Base-by-base conservation (phyloP, 2,888 invertebrate species). In the Crocallis elinguaria region DNA sequence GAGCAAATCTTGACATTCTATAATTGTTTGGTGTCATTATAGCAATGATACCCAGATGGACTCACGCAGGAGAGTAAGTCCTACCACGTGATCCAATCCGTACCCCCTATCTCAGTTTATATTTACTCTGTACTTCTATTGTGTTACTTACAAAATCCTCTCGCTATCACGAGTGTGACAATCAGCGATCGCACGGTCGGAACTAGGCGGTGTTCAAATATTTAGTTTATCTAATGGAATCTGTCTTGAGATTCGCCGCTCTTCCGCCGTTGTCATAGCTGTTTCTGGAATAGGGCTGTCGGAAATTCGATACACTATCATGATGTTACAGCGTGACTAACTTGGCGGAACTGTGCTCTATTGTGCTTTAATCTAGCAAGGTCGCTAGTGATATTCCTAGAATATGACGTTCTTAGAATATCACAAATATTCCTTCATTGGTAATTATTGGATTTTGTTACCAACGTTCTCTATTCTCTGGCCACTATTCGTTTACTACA, bases 161-260 rank as follows among this genome's bases (percentile, higher is more conserved):
- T 12, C 16, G 12, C 14, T n/a, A 17, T 14, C 17, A 30, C n/a
- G n/a, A 42, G 41, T 29, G 41, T 29, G 29, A 46, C 41, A 46
- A 45, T 45, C 48, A 27, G 30, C 30, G 37, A 41, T 35, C 38
- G 38, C 32, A 23, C 33, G 21, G 16, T 23, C 25, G 36, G 21
- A 51, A 36, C 42, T 25, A 12, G 30, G 25, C 21, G 62, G 46
- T 60, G 66, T 62, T 64, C 64, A 66, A 73, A 71, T 70, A 73
- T 73, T 69, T 66, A 60, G 50, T 59, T 57, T 57, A 63, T 70
- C 60, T 65, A 70, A 66, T 71, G 57, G 64, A 61, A 67, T 73
- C 63, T 43, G 43, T 33, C 46, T 46, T 30, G 14, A 16, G 30
- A 41, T 41, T 45, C 43, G 41, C 17, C 41, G 36, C 17, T 48